Base-by-base conservation (phyloP, 2,113 vertebrate species). In the Notothenia rossii region DNA sequence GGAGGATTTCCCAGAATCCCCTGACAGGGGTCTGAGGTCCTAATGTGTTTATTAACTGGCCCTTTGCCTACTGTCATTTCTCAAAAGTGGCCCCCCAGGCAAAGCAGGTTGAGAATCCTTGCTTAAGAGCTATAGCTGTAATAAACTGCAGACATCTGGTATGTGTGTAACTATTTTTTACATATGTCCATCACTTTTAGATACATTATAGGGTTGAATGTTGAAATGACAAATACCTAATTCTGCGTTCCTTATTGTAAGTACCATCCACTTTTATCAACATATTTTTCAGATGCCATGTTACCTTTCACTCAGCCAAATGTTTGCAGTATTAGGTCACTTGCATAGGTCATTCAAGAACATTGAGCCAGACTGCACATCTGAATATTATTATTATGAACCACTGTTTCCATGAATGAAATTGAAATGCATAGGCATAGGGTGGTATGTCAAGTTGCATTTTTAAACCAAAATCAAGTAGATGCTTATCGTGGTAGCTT, bases 251-350 rank as follows among this genome's bases (percentile, higher is more conserved):
- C 17, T 59, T 58, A 62, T 81, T 77, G n/a, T 72, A 55, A 67
- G 25, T 62, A 56, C 53, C 22, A 71, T 73, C 0, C 1, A 75
- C 80, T 79, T 86, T 89, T 86, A 82, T 84, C 75, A 90, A 73
- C 61, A 55, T 86, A 85, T 88, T 40, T 7, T 80, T 84, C 81
- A 78, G 78, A 86, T 73, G 68, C 62, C 33, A 50, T 85, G 83
- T 85, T 86, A 79, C 77, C 58, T 85, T 82, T 80, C 50, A 49
- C 69, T 88, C 53, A 17, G 77, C 80, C 83, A 79, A 81, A 86
- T 91, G 82, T 87, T 88, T 93, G 61, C 75, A 77, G 81, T 49
- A 82, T 90, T 88, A 92, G 82, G 72, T 92, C 85, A 91, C 81
- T 75, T 77, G 77, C 68, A 77, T 80, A 75, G 79, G 53, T 78